Evolutionary conservation across 2,888 invertebrate genomes (phyloP), one percentile per base, ranked within the genome.

Genomic region (Lasioglossum calceatum): DNA sequence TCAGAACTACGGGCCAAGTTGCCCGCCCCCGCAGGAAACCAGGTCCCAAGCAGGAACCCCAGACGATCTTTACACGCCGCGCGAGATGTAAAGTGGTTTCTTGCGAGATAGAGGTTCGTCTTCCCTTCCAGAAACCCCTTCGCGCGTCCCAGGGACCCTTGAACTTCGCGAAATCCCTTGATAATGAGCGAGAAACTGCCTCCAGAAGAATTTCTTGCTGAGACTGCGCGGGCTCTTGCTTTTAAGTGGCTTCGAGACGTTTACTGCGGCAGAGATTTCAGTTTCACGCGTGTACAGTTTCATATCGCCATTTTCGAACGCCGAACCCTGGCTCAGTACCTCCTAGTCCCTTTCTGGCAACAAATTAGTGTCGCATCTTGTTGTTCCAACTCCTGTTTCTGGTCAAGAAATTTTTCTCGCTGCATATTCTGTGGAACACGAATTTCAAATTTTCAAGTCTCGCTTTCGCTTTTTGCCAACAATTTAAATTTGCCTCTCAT

Each of bases 1-100:
- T 90, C 89, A 87, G 86, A 91, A 91, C 88, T 90, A 87, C 85
- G 80, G 79, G 79, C 86, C 87, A 90, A 91, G 89, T 90, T 92
- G 86, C 76, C 39, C 61, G 77, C 77, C 80, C 78, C 78, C 81
- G 81, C 79, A 79, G 84, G 86, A 83, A 87, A 81, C 86, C 81
- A 64, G 88, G 73, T 71, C 71, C 44, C 16, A 32, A 36, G 7
- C 36, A 12, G 47, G 23, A 58, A 47, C 81, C 50, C 61, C 19
- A 23, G 70, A 44, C 76, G 77, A 81, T 85, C 78, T 85, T 85
- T 76, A 39, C 72, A 75, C 27, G n/a, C 58, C 39, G 14, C 36
- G 74, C 54, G 67, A 70, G 64, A 77, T 47, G 73, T 27, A 74
- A 82, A 83, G 81, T 85, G 87, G 77, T 79, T 87, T 76, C 73